These are phyloP conservation scores for Dendrolimus pini DNA, from an alignment of 2,888 invertebrate genomes.

Conservation along the genomic window DNA sequence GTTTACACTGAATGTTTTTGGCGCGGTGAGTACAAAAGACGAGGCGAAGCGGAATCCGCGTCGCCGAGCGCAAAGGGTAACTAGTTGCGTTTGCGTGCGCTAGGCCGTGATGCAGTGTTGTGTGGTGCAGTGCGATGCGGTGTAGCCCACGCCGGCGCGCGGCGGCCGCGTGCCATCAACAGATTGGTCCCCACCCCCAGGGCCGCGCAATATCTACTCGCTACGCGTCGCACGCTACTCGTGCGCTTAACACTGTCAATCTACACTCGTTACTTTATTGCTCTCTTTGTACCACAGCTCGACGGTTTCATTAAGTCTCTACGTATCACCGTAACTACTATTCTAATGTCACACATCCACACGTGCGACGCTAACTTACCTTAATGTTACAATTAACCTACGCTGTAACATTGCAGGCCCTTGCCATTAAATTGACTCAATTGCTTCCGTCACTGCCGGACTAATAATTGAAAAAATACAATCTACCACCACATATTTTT, in stretches of 20 bases:
- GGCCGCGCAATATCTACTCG: conserved; percentile 31
- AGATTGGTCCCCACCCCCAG: conserved; percentile 50
- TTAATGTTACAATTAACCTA: conserved; percentile 48
- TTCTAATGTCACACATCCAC: conserved; percentile 39
- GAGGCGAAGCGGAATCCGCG: not conserved
- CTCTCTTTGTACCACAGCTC: conserved; percentile 73
- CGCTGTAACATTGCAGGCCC: conserved; percentile 55
- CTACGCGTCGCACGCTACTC: conserved; percentile 52
- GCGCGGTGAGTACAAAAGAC: no score
- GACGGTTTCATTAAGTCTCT: conserved; percentile 73
- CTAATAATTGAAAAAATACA: conserved; percentile 61
- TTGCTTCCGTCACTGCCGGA: conserved; percentile 46
- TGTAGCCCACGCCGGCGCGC: conserved; percentile 14
- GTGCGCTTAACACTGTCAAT: conserved; percentile 44
- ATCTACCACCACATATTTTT: conserved; percentile 31
- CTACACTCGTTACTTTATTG: conserved; percentile 61
- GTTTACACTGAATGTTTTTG: no score
- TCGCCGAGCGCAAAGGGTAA: not conserved
- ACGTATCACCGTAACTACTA: conserved; percentile 69
- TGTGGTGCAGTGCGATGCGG: conserved; percentile 2
- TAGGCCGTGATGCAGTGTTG: not conserved
- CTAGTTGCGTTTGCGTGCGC: not conserved
- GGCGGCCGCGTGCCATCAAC: conserved; percentile 29
- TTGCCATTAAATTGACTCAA: conserved; percentile 63
- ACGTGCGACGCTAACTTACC: conserved; percentile 47